Percentiles rank a stretch among this genome's conserved stretches.
Evolutionary conservation across 2,888 invertebrate species (phyloP).

Genomic region (Pristionchus exspectatus): DNA sequence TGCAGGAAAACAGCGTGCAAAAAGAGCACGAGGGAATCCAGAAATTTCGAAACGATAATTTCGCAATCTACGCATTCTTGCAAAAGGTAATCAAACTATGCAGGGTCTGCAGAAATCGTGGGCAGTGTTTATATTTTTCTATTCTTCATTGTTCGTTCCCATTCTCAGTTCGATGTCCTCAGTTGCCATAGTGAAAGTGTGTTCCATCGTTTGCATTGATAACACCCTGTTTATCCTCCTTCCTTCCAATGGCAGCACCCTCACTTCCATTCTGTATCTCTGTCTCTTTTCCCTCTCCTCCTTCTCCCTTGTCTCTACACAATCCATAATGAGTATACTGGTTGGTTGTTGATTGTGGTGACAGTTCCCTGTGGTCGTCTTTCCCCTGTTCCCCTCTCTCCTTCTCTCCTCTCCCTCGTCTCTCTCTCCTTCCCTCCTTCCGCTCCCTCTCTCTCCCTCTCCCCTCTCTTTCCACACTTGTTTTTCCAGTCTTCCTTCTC

Average conservation of each 20-base stretch:
- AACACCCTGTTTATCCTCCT: too few species aligned
- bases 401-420: slow-evolving; percentile 49
- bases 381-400: slow-evolving; percentile 46
- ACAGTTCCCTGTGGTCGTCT: slow-evolving; percentile 49
- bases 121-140: too few species aligned
- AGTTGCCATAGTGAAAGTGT: too few species aligned
- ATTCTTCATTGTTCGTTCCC: neutral
- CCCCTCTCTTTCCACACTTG: slow-evolving; percentile 32
- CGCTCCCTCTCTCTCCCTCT: slow-evolving; percentile 32
- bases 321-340: slow-evolving; percentile 48
- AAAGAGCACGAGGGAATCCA: too few species aligned
- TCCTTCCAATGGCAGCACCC: too few species aligned
- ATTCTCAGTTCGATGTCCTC: too few species aligned
- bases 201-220: neutral
- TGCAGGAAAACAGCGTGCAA: too few species aligned
- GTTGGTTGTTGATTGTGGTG: slow-evolving; percentile 42
- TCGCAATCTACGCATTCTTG: too few species aligned
- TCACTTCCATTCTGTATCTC: too few species aligned
- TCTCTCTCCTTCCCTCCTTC: neutral
- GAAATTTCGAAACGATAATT: too few species aligned
- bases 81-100: too few species aligned
- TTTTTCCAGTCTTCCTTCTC: slow-evolving; percentile 41
- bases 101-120: too few species aligned
- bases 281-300: slow-evolving; percentile 4
- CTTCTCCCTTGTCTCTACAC: neutral